phyloP scores from a whole-genome alignment of 2,113 vertebrate genomes.

The Limanda limanda region DNA sequence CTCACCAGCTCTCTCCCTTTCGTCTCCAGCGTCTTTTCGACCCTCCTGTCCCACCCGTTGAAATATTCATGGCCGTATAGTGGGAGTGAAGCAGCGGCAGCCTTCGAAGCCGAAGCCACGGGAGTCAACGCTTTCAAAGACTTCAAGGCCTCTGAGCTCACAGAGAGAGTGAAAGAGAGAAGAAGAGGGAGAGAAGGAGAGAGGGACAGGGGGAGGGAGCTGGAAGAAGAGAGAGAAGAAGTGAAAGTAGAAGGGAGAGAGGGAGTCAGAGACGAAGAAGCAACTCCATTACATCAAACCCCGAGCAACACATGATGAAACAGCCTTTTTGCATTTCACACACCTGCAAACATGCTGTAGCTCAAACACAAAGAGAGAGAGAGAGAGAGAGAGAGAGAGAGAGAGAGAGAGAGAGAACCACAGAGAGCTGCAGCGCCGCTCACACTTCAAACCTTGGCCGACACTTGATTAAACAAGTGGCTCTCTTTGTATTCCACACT shows the following conservation, averaged over 20 bases:
- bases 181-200: not conserved
- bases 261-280: conserved; percentile 29
- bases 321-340: conserved; percentile 4
- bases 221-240: conserved; percentile 16
- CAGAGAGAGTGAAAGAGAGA: conserved; percentile 21
- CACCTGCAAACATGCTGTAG: conserved; percentile 5
- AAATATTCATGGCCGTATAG: conserved; percentile 76
- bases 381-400: no score
- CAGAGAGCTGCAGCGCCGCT: conserved; percentile 2
- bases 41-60: conserved; percentile 19
- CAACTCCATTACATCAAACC: conserved; percentile 56
- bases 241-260: conserved; percentile 29
- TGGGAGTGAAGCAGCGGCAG: conserved; percentile 29
- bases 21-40: conserved; percentile 20
- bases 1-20: not conserved
- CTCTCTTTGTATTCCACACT: conserved; percentile 22
- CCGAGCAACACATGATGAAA: conserved; percentile 56
- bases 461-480: conserved; percentile 28
- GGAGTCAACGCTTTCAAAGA: conserved; percentile 70
- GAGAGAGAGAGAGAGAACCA: not conserved
- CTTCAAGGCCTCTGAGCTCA: conserved; percentile 50
- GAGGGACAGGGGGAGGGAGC: conserved; percentile 6
- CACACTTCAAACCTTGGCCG: conserved; percentile 29
- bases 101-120: conserved; percentile 52
- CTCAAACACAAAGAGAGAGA: conserved; percentile 28